Evolutionary conservation across 2,113 vertebrate genomes (phyloP), one percentile per base, ranked within the genome.

Genomic region (Oncorhynchus nerka): DNA sequence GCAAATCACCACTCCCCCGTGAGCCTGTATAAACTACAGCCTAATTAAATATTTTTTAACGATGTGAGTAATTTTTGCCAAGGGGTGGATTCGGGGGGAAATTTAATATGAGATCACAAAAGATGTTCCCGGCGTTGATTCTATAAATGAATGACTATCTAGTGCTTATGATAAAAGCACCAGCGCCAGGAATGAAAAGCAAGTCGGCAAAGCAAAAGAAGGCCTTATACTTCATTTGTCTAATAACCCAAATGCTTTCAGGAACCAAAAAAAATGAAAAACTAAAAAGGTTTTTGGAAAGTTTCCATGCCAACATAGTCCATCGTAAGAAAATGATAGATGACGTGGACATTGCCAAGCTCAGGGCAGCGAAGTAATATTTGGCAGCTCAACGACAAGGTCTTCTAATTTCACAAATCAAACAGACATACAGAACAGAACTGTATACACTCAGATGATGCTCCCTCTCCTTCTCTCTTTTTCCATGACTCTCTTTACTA

Each of bases 21-120:
- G 95, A 95, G 94, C 92, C 90, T 92, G 93, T 94, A 95, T 95
- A 97, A 96, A 96, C 95, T 95, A 94, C 95, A 95, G 94, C 95
- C 96, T 97, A 96, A 97, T 97, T 97, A 96, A 97, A 96, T 97
- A 96, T 96, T 95, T 97, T 96, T 96, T 96, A 96, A 97, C 95
- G 95, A 97, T 96, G 95, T 94, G 95, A 96, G 95, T 96, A 96
- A 96, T 96, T 96, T 96, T 96, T 96, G 95, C 96, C 95, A 96
- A 95, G 93, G 95, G 96, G 95, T 94, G 94, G 94, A 96, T 97
- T 95, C 93, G 89, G 95, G 95, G 94, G 93, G 94, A 95, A 95
- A 96, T 95, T 95, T 95, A 95, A 97, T 96, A 95, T 94, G 94
- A 96, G 95, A 97, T 97, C 95, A 96, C 94, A 97, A 97, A 96